phyloP scores from a whole-genome alignment of 2,113 vertebrate species.

The Tringa solitaria region DNA sequence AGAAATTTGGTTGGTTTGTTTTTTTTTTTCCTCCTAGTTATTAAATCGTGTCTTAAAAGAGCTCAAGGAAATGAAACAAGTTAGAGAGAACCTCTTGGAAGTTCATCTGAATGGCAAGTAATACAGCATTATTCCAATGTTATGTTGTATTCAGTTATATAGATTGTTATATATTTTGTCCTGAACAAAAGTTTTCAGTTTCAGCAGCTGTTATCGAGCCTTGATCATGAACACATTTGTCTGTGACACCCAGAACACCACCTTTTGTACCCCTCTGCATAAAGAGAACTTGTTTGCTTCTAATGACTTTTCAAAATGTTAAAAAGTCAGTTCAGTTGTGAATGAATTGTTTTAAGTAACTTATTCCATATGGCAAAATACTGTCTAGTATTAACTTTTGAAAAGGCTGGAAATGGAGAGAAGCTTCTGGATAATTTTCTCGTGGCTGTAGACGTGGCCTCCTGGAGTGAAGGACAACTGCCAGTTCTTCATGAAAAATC shows the following conservation, averaged over 20 bases:
- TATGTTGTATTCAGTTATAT: accelerated
- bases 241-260: neutral
- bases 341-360: neutral
- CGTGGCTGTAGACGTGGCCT: accelerated
- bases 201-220: neutral
- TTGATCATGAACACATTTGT: accelerated
- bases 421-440: neutral
- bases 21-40: conserved; percentile 72
- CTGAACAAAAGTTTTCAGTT: neutral
- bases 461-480: neutral
- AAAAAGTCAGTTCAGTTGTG: neutral
- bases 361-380: neutral
- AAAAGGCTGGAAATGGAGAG: neutral
- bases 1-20: neutral
- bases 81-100: conserved; percentile 82
- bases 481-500: neutral
- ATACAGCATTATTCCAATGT: neutral
- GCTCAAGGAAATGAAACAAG: conserved; percentile 75
- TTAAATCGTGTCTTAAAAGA: conserved; percentile 84
- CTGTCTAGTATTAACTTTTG: neutral
- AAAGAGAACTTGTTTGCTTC: neutral
- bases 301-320: neutral
- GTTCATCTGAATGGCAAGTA: conserved; percentile 90
- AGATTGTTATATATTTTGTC: neutral
- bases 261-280: accelerated